Evolutionary conservation across 2,797 vertebrate genomes (phyloP).

Genomic region (Petrocephalus sullivani): DNA sequence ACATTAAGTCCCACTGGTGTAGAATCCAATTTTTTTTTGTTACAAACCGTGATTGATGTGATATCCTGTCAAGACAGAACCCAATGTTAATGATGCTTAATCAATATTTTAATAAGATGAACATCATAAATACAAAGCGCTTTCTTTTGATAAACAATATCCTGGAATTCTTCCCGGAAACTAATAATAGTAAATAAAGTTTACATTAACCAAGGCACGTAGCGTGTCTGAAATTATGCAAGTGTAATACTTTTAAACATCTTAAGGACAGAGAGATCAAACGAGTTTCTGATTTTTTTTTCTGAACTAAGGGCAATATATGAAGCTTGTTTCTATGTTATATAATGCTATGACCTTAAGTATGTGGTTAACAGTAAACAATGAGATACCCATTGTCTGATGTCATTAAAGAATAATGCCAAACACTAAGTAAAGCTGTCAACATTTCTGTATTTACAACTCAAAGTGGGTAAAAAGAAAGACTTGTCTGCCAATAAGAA

Average conservation of each 20-base stretch:
- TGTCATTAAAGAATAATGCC: no score
- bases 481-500: background rate
- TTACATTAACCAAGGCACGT: background rate
- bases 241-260: background rate
- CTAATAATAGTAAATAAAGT: background rate
- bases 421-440: no score
- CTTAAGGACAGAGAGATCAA: background rate
- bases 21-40: background rate
- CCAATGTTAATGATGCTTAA: background rate
- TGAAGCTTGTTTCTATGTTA: background rate
- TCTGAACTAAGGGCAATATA: no score
- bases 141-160: no score
- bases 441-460: background rate
- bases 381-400: no score
- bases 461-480: background rate
- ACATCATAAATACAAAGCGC: background rate
- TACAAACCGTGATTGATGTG: background rate
- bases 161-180: background rate
- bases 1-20: background rate
- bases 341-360: background rate
- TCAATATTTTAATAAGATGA: background rate
- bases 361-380: no score
- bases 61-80: background rate
- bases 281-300: background rate
- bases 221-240: background rate